These are phyloP conservation scores for Apostichopus californicus DNA, from an alignment of 35 echinoderm and acorn worm species.

Conservation along the genomic window DNA sequence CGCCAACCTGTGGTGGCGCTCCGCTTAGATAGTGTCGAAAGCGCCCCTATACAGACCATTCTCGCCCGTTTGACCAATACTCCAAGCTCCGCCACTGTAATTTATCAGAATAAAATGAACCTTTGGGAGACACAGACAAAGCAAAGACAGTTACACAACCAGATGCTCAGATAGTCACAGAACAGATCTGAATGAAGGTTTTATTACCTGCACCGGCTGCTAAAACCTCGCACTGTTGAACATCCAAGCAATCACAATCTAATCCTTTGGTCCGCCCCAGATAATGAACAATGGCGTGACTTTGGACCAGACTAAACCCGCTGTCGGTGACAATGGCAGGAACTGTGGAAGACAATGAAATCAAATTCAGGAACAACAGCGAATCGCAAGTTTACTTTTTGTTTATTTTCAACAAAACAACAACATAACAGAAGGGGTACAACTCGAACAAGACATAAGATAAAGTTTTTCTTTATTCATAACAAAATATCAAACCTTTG, in stretches of 20 bases:
- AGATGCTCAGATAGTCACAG: background rate
- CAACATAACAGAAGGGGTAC: too few species aligned
- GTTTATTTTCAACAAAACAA: too few species aligned
- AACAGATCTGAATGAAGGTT: background rate
- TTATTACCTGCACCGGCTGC: conserved; percentile 69
- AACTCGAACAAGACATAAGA: too few species aligned
- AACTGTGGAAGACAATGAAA: conserved; percentile 44
- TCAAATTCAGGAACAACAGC: background rate
- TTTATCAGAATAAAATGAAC: background rate
- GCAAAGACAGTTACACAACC: background rate
- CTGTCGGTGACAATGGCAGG: conserved; percentile 79
- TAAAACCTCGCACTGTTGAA: conserved; percentile 76
- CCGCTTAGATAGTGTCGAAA: too few species aligned
- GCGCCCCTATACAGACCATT: too few species aligned
- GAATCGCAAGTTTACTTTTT: background rate
- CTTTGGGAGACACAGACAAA: background rate
- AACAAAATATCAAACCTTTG: too few species aligned
- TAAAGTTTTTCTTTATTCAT: too few species aligned
- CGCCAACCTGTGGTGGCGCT: too few species aligned
- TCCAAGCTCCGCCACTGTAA: too few species aligned
- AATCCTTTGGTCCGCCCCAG: conserved; percentile 80
- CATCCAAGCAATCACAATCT: conserved; percentile 85
- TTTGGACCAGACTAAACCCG: conserved; percentile 78
- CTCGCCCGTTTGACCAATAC: too few species aligned
- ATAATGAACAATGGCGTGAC: conserved; percentile 85